Evolutionary conservation across 2,797 vertebrate species (phyloP), one percentile per base, ranked within the genome.

Genomic region (Bucorvus abyssinicus): DNA sequence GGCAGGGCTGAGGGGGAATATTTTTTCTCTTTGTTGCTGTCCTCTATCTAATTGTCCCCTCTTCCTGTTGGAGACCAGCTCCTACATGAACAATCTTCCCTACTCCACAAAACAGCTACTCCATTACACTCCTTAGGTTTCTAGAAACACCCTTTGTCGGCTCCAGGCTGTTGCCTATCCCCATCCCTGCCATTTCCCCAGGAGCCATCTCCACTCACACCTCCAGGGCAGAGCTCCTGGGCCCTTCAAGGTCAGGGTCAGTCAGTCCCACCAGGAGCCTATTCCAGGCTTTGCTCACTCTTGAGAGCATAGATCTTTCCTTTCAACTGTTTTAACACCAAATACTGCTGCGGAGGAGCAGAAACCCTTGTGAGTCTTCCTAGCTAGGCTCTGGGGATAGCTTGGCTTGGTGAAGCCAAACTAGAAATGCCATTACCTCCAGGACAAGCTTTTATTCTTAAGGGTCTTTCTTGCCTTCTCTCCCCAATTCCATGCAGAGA

Each of bases 401-500:
- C 53, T 55, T 29, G 8, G 50, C 50, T 21, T 18, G 6, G 14
- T 14, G 30, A 38, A 45, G 30, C 40, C 36, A 34, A 65, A 36
- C 29, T 61, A 59, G n/a, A 29, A 9, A 38, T 4, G 29, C 47
- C 36, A 15, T 36, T 6, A 10, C 14, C 49, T 74, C 15, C 36
- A 29, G 21, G 36, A 24, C 22, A 40, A 67, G 10, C n/a, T 75
- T 57, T 67, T 55, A 10, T 79, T 47, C 84, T 80, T 44, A 86
- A 81, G 20, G 9, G 9, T 69, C 19, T 84, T 55, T 29, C 34
- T 69, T 40, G 17, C 65, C 47, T 94, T 91, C 13, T 93, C 69
- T 79, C 77, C 81, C 56, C 9, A 2, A 21, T 70, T 75, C 64
- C 83, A 74, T 61, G 61, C 96, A 99, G 99, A 99, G 98, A 88